These are phyloP conservation scores for Fundulus diaphanus DNA, from an alignment of 2,797 vertebrate genomes.

Conservation along the genomic window DNA sequence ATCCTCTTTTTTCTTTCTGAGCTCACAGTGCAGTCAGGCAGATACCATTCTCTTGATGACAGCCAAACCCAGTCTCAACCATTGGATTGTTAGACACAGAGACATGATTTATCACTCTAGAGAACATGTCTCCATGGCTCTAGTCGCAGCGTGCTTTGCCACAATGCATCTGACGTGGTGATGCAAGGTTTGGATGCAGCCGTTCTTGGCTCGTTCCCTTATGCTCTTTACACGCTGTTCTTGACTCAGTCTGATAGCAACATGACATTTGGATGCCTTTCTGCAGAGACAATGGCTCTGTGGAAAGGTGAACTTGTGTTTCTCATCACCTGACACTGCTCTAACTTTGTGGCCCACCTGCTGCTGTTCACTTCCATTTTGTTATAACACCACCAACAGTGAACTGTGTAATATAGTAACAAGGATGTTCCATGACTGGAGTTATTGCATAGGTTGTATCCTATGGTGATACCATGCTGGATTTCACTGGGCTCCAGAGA, in stretches of 20 bases:
- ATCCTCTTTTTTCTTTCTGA: too few relatives aligned
- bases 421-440: not conserved
- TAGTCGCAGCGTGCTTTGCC: not conserved
- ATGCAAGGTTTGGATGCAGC: not conserved
- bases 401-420: not conserved
- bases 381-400: not conserved
- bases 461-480: too few relatives aligned
- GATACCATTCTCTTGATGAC: too few relatives aligned
- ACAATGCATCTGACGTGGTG: not conserved
- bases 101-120: not conserved
- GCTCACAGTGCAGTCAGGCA: too few relatives aligned
- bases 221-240: not conserved
- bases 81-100: not conserved
- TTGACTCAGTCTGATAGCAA: not conserved
- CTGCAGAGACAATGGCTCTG: not conserved
- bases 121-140: not conserved
- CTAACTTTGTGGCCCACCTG: not conserved
- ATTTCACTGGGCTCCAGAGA: not conserved
- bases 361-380: not conserved
- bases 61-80: too few relatives aligned
- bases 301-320: not conserved
- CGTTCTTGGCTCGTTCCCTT: not conserved
- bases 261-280: not conserved
- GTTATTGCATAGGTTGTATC: not conserved
- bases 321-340: not conserved